Evolutionary conservation across 2,113 vertebrate species (phyloP).

Genomic region (Lepidothrix coronata): DNA sequence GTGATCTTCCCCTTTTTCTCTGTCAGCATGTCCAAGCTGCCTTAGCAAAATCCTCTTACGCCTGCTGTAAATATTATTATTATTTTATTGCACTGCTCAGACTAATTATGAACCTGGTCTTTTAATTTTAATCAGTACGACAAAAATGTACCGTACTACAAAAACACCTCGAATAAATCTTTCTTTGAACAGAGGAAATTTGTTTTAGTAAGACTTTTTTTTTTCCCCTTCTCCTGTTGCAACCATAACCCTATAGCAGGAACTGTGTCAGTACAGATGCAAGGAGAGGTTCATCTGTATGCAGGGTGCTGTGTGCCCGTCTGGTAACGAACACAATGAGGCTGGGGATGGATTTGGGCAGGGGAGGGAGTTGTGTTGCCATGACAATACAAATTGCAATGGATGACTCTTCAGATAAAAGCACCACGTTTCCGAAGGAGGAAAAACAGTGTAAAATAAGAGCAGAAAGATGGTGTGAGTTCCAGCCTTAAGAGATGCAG

Average conservation of each 20-base stretch:
- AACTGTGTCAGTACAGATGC: neutral
- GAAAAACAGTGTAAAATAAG: neutral
- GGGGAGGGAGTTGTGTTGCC: constrained; percentile 21
- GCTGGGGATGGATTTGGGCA: neutral
- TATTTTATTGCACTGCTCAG: neutral
- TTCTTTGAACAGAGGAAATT: neutral
- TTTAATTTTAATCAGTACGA: neutral
- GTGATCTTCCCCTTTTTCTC: neutral
- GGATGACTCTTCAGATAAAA: constrained; percentile 5
- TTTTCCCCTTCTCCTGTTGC: neutral
- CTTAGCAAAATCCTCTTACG: neutral
- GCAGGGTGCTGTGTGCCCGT: neutral
- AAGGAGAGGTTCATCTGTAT: constrained; percentile 10
- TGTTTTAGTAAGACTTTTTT: neutral
- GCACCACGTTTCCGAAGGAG: neutral
- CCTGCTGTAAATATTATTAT: neutral
- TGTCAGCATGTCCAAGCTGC: neutral
- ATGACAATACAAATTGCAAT: neutral
- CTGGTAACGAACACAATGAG: neutral
- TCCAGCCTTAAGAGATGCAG: neutral
- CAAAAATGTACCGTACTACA: accelerated
- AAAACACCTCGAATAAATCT: neutral
- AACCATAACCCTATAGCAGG: neutral
- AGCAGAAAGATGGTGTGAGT: neutral
- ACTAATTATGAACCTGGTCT: neutral